Conservation (phyloP, 2,888 invertebrate species). For the Trissolcus japonicus region DNA sequence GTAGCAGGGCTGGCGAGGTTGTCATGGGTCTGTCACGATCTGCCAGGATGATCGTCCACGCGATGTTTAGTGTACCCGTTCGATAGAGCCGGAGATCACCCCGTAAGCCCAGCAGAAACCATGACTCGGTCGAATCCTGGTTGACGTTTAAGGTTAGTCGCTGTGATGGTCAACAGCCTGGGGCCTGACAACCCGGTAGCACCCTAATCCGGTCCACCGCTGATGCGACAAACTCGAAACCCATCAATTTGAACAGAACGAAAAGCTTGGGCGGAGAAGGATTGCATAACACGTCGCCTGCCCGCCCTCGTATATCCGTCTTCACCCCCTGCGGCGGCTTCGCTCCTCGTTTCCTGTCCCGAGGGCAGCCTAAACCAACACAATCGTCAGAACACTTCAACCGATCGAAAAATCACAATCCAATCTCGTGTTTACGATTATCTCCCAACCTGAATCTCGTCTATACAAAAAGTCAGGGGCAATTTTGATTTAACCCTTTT, state of each 20-base stretch:
- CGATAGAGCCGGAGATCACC: background rate
- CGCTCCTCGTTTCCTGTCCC: constrained; percentile 18
- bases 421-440: too few relatives aligned
- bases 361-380: constrained; percentile 12
- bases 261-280: constrained; percentile 49
- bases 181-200: background rate
- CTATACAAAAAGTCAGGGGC: too few relatives aligned
- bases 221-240: background rate
- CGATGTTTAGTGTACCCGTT: background rate
- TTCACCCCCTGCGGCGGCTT: constrained; percentile 23
- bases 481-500: too few relatives aligned
- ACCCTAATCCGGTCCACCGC: background rate
- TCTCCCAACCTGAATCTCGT: too few relatives aligned
- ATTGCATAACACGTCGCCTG: constrained; percentile 57
- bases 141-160: constrained; percentile 58
- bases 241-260: constrained; percentile 25
- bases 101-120: constrained; percentile 23
- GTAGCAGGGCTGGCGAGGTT: constrained; percentile 13
- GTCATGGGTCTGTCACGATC: constrained; percentile 27
- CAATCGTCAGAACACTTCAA: background rate
- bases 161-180: background rate
- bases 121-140: constrained; percentile 60
- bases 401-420: too few relatives aligned
- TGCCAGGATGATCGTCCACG: constrained; percentile 59
- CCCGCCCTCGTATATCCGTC: constrained; percentile 39